Evolutionary conservation across 2,113 vertebrate genomes (phyloP).

Genomic region (Beaufortia kweichowensis): DNA sequence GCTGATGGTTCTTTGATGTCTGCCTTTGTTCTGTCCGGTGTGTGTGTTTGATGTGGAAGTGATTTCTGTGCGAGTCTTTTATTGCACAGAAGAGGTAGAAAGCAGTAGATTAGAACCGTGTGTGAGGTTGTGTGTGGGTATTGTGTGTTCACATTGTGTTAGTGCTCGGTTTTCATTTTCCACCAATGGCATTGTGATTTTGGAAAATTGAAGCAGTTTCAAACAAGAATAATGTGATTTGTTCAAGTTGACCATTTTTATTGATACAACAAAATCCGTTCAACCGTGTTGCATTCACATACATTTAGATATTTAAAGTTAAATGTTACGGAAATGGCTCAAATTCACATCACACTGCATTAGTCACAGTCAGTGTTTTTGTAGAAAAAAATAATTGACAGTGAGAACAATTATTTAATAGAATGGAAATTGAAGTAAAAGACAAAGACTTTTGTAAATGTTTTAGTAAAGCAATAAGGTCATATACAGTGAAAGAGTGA

Average conservation of each 20-base stretch:
- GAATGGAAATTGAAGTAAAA: too few species aligned
- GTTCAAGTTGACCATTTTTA: conserved; percentile 9
- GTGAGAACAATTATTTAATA: too few species aligned
- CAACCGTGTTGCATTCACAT: too few species aligned
- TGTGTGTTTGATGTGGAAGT: conserved; percentile 24
- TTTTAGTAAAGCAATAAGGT: too few species aligned
- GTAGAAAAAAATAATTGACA: too few species aligned
- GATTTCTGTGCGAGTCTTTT: conserved; percentile 9
- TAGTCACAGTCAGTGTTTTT: too few species aligned
- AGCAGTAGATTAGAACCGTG: conserved; percentile 29
- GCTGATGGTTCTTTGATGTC: conserved; percentile 35
- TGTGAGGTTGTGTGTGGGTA: neutral
- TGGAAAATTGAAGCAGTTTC: conserved; percentile 22
- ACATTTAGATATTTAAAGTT: too few species aligned
- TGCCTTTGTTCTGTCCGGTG: conserved; percentile 32
- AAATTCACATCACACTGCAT: too few species aligned
- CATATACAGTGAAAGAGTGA: too few species aligned
- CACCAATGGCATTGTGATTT: conserved; percentile 11
- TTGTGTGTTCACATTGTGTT: neutral
- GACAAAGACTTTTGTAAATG: too few species aligned
- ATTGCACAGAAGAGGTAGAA: conserved; percentile 26
- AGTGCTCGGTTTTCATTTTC: conserved; percentile 35
- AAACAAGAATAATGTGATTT: conserved; percentile 27
- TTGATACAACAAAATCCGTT: conserved; percentile 1
- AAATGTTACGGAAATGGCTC: too few species aligned